These are phyloP conservation scores for Rhagium mordax DNA, from an alignment of 2,888 invertebrate species.

Conservation along the genomic window DNA sequence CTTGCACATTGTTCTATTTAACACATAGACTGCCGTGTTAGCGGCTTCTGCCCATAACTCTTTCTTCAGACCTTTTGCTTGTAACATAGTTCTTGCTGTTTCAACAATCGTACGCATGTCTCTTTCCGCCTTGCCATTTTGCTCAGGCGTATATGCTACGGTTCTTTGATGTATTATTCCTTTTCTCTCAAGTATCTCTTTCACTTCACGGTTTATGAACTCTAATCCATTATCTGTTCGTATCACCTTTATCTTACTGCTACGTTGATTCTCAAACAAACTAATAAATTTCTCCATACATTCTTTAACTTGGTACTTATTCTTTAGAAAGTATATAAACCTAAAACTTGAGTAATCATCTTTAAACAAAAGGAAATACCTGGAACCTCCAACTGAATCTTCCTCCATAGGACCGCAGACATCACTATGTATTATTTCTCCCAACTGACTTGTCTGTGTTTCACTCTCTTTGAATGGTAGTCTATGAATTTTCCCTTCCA, in stretches of 20 bases:
- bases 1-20: neutral
- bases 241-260: constrained; percentile 38
- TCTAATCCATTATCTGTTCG: constrained; percentile 43
- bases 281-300: constrained; percentile 34
- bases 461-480: neutral
- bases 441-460: neutral
- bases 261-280: constrained; percentile 34
- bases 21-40: neutral
- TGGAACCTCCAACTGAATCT: no score
- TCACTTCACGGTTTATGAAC: constrained; percentile 21
- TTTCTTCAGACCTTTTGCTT: neutral
- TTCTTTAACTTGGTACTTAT: constrained; percentile 24
- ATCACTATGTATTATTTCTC: constrained; percentile 13
- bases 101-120: constrained; percentile 37
- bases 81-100: constrained; percentile 16
- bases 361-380: no score
- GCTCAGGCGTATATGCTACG: constrained; percentile 11
- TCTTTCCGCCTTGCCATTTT: constrained; percentile 47
- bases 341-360: constrained; percentile 1
- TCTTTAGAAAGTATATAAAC: constrained; percentile 24
- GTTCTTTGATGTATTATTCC: neutral
- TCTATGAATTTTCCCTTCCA: neutral
- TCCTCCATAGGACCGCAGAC: constrained; percentile 25
- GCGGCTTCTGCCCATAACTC: constrained; percentile 3
- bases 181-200: no score